Percentiles rank a stretch among this genome's conserved stretches.
These are phyloP conservation scores for Saccostrea echinata DNA, from an alignment of 1,140 invertebrate genomes.

Conservation along the genomic window DNA sequence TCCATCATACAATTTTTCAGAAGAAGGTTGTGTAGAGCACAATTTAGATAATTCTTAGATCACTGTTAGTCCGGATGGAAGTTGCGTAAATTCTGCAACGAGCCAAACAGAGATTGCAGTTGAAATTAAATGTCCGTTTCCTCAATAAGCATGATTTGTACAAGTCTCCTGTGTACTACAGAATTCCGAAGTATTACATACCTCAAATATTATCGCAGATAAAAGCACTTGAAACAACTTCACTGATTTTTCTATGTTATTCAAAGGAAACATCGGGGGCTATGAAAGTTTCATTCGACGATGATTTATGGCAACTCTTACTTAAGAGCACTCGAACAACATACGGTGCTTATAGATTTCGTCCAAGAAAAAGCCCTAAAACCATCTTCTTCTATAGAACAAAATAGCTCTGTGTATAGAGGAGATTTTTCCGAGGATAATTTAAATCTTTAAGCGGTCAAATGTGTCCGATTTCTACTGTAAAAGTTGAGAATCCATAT, in stretches of 20 bases:
- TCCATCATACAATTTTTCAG: background rate
- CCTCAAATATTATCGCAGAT: conserved; percentile 40
- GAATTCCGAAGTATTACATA: conserved; percentile 34
- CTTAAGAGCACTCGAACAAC: background rate
- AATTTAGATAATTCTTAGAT: background rate
- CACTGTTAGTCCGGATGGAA: conserved; percentile 46
- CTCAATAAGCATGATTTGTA: background rate
- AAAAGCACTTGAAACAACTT: background rate
- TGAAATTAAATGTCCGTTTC: conserved; percentile 1
- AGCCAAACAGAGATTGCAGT: background rate
- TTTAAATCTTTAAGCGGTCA: background rate
- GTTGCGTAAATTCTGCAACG: background rate
- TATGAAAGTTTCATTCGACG: background rate
- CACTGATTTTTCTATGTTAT: conserved; percentile 2
- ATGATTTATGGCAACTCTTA: background rate
- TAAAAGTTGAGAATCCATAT: background rate
- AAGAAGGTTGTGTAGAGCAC: conserved; percentile 47
- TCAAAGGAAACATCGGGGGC: background rate
- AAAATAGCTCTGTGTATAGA: background rate
- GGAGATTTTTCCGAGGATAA: conserved; percentile 13
- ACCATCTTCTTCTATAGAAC: background rate
- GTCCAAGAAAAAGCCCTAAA: conserved; percentile 24
- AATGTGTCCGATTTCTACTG: background rate
- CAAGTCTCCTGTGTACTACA: conserved; percentile 34
- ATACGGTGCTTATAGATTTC: background rate